Evolutionary conservation across 1,140 invertebrate genomes (phyloP), one percentile per base, ranked within the genome.

Genomic region (Macrotrachela quadricornifera): DNA sequence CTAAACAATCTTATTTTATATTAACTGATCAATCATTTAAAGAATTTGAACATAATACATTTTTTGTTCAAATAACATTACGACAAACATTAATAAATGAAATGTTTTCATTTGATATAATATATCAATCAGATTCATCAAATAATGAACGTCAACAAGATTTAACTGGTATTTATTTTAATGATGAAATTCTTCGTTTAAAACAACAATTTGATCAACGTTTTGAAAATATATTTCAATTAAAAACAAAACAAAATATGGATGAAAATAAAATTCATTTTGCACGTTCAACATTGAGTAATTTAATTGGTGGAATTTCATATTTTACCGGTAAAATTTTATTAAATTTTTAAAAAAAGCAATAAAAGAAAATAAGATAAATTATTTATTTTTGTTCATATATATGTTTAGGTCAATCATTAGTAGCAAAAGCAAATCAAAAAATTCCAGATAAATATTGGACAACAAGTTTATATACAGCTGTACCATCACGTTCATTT

Each of bases 401-500:
- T 30, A 8, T 30, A 30, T 30, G 8, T 30, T 30, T 30, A 30
- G 21, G 21, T 30, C 21, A 30, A 30, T 30, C 21, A 30, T 30
- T 30, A 30, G 21, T 30, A 30, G 21, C 21, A 30, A 2, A 30
- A 30, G 3, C 21, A 30, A 4, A 4, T 30, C 21, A 41, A 4
- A 76, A 78, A 60, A 79, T 80, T 54, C 83, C 87, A 0, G 81
- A 92, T 8, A 78, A 80, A 8, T 97, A 95, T 63, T 95, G 90
- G 85, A 79, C 80, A 63, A 81, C 88, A 8, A 76, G 84, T 12
- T 67, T 97, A 0, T 92, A 86, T 62, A 84, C 84, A 12, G 85
- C 79, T 1, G 90, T 96, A 16, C 92, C 94, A 1, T 95, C 90
- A 49, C 77, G 92, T 51, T 91, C 88, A 51, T 94, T 94, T 70